Conservation (phyloP, 2,113 vertebrate genomes). For the Neogobius melanostomus region DNA sequence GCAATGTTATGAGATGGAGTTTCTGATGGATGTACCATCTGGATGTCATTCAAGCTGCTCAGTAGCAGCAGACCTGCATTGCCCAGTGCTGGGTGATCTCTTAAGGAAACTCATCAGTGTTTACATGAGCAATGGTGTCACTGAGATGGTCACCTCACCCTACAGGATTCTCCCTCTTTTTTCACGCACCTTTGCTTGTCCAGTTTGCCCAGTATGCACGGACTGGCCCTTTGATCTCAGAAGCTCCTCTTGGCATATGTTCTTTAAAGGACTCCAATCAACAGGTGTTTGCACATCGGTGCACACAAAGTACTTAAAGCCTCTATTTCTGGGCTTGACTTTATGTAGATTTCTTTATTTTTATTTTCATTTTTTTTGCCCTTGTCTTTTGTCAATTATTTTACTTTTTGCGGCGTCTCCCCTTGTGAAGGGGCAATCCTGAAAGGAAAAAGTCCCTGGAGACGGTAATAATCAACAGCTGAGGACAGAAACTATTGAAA, state of each 20-base stretch:
- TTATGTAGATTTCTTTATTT: constrained; percentile 40
- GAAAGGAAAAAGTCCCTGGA: constrained; percentile 74
- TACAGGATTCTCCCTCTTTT: not conserved
- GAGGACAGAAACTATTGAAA: constrained; percentile 69
- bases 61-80: constrained; percentile 7
- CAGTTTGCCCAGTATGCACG: constrained; percentile 61
- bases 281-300: constrained; percentile 36
- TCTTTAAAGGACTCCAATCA: constrained; percentile 52
- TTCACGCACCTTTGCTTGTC: constrained; percentile 26
- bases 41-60: constrained; percentile 34
- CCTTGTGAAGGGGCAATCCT: constrained; percentile 67
- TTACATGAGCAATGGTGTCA: constrained; percentile 13
- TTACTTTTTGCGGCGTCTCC: constrained; percentile 73
- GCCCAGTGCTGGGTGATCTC: not conserved
- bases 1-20: constrained; percentile 17
- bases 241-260: constrained; percentile 43
- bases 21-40: constrained; percentile 2
- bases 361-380: constrained; percentile 1
- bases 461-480: constrained; percentile 79
- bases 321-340: constrained; percentile 38
- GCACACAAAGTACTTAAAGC: constrained; percentile 38
- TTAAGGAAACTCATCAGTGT: not conserved
- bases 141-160: constrained; percentile 18
- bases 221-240: constrained; percentile 47
- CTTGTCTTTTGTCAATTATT: constrained; percentile 12